Evolutionary conservation across 2,888 invertebrate species (phyloP), one percentile per base, ranked within the genome.

Genomic region (Xestia xanthographa): DNA sequence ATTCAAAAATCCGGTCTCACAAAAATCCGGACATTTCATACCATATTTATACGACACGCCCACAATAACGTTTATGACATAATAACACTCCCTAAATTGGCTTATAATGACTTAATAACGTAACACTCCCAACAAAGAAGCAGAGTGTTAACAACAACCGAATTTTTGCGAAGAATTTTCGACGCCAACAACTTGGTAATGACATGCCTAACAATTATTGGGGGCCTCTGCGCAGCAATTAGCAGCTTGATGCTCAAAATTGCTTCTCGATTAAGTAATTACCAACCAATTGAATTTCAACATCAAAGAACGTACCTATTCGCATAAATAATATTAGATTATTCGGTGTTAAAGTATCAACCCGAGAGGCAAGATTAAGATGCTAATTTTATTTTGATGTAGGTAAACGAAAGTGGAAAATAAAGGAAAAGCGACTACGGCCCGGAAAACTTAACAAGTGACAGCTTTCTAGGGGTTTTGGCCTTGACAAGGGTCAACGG

Each of bases 401-500:
- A 84, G 84, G 84, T 72, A 69, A 75, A 74, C 72, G 75, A 79
- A 86, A 75, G 72, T 79, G 70, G 58, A 34, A 72, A 75, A 73
- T 72, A 82, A 82, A 86, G 77, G 77, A 83, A 62, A 72, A 66
- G 66, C 53, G 82, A 76, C 72, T 75, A 66, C 53, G 45, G 43
- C n/a, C 58, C 69, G 77, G 86, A 77, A 82, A 87, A 82, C 82
- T 87, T 84, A 84, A 86, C 86, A 79, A 86, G 77, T 87, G 86
- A 86, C 88, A 84, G 86, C 68, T 77, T 86, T 74, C 76, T 71
- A 75, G 60, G 66, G 75, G 66, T 78, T 80, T 76, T 26, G 53
- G 45, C 76, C 58, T 50, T 87, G 86, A 87, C 86, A 75, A 87
- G 86, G 86, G 86, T 88, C 65, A 84, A 60, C 65, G 43, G 48